Conservation (phyloP, 2,888 invertebrate species). For the Aporophyla nigra region DNA sequence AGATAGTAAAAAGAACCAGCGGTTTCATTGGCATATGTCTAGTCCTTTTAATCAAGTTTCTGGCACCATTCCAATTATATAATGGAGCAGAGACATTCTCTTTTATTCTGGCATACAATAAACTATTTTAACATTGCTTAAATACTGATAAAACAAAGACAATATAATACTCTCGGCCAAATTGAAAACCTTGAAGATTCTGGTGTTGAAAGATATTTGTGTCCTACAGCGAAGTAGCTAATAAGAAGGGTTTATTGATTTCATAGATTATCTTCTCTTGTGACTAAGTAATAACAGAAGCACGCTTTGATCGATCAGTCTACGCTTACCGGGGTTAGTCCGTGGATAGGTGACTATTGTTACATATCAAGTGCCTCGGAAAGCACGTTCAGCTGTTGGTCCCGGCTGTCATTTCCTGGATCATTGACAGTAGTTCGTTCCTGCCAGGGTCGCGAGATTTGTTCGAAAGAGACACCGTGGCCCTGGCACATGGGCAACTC, state of each 20-base stretch:
- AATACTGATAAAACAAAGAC: constrained; percentile 27
- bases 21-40: not conserved
- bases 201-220: not conserved
- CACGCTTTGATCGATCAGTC: too few species aligned
- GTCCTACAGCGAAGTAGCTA: not conserved
- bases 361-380: too few species aligned
- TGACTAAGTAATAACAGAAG: too few species aligned
- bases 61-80: constrained; percentile 32
- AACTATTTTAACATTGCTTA: constrained; percentile 42
- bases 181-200: constrained; percentile 48
- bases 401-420: too few species aligned
- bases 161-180: constrained; percentile 11
- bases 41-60: constrained; percentile 38
- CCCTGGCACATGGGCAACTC: too few species aligned
- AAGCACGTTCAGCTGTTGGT: too few species aligned
- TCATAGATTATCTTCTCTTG: too few species aligned
- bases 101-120: constrained; percentile 31
- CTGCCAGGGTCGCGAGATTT: too few species aligned
- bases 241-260: not conserved
- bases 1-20: not conserved
- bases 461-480: too few species aligned
- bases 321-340: too few species aligned
- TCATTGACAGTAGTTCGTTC: too few species aligned
- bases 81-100: constrained; percentile 11
- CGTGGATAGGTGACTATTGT: too few species aligned